Evolutionary conservation across 2,888 invertebrate species (phyloP), one percentile per base, ranked within the genome.

Genomic region (Balanococcus diminutus): DNA sequence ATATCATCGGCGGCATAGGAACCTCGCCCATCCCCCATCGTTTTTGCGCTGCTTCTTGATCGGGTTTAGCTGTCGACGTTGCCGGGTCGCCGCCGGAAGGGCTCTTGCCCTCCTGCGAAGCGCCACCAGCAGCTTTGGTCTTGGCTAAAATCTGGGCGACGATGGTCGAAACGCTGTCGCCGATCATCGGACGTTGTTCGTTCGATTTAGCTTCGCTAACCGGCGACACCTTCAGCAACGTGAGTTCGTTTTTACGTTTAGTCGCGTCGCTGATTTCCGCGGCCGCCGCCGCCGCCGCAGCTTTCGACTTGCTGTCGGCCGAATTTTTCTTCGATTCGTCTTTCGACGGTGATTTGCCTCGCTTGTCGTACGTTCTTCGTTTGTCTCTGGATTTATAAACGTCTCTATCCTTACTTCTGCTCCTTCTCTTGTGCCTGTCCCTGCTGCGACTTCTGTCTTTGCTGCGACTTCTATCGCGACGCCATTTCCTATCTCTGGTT

Each of bases 361-460:
- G 86, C 75, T 86, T 87, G 5, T 86, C 83, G 28, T 87, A 82
- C 2, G 84, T 86, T 9, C 86, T 86, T 42, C 87, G 86, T 31
- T 86, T 87, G 8, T 88, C 88, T 79, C 31, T 28, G 1, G 79
- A 85, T 19, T 42, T 42, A 8, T 75, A 46, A 8, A n/a, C 3
- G 87, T 88, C 51, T 19, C 94, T 92, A 85, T 93, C 91, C 39
- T 90, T 89, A 46, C 90, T 89, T 84, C 92, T 91, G n/a, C 92
- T 90, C 90, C 88, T 90, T 89, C 87, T 90, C 88, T 86, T 81
- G 87, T 90, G 90, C 25, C 91, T 89, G 88, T 93, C 92, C 31
- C 93, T 90, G 88, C 93, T 92, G 79, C 93, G 91, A 87, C 89
- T 88, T 90, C 92, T 91, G 1, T 94, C 95, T 87, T 92, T 90